These are phyloP conservation scores for Scartelaos histophorus DNA, from an alignment of 2,113 vertebrate species.

Conservation along the genomic window DNA sequence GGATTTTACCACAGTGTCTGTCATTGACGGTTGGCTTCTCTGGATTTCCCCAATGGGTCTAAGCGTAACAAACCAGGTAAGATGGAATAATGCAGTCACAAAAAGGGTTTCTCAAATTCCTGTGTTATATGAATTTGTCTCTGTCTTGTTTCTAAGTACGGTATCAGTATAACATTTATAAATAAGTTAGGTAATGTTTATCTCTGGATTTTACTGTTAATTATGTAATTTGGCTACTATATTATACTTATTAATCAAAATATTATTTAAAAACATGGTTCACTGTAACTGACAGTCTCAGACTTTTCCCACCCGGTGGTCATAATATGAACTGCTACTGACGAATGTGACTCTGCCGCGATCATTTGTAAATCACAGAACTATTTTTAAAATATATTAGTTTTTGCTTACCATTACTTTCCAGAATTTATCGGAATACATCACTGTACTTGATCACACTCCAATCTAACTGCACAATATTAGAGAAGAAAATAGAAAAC, in stretches of 20 bases:
- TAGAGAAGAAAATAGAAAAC: too few species aligned
- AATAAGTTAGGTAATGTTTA: background rate
- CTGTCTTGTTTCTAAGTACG: background rate
- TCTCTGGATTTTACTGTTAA: background rate
- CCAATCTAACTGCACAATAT: too few species aligned
- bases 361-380: too few species aligned
- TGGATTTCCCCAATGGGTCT: constrained; percentile 34
- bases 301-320: background rate
- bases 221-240: background rate
- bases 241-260: background rate
- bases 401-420: too few species aligned
- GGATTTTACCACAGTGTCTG: constrained; percentile 47
- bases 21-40: background rate
- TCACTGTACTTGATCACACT: too few species aligned
- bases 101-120: background rate
- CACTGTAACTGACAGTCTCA: background rate
- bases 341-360: background rate
- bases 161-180: too few species aligned
- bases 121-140: background rate
- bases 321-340: background rate
- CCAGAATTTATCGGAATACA: too few species aligned
- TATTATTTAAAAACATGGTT: background rate
- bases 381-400: too few species aligned
- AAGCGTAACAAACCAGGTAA: background rate
- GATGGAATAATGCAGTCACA: background rate